Evolutionary conservation across 37 sponge, comb jelly and placozoan species (phyloP).

Genomic region (Theonella swinhoei): DNA sequence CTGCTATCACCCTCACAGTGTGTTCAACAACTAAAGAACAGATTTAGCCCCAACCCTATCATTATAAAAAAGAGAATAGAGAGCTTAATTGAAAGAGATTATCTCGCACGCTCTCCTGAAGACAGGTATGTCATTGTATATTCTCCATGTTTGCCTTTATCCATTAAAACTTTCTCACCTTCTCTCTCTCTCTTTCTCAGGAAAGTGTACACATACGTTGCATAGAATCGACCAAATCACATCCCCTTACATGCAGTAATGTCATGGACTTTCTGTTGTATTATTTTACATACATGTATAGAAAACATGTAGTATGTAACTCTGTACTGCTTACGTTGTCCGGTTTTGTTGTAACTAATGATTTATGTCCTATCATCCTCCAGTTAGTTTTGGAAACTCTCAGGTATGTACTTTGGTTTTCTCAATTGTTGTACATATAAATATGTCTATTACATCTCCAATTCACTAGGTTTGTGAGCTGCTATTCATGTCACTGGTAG

Average conservation of each 20-base stretch:
- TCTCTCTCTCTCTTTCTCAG: conserved; percentile 42
- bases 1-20: conserved; percentile 36
- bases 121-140: conserved; percentile 64
- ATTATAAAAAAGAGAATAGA: conserved; percentile 98
- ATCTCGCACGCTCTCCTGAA: conserved; percentile 88
- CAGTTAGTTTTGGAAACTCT: too few species aligned
- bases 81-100: conserved; percentile 96
- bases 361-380: too few species aligned
- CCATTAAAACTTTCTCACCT: neutral
- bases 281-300: neutral
- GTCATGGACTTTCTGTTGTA: neutral
- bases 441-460: too few species aligned
- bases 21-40: conserved; percentile 86
- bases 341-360: too few species aligned
- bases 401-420: too few species aligned
- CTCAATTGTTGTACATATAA: too few species aligned
- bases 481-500: too few species aligned
- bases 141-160: neutral
- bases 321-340: too few species aligned
- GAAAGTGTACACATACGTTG: conserved; percentile 94
- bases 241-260: neutral
- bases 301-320: conserved; percentile 3
- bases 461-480: too few species aligned
- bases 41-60: conserved; percentile 92
- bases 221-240: conserved; percentile 47